Evolutionary conservation across 1,140 invertebrate genomes (phyloP).

Genomic region (Mizuhopecten yessoensis): DNA sequence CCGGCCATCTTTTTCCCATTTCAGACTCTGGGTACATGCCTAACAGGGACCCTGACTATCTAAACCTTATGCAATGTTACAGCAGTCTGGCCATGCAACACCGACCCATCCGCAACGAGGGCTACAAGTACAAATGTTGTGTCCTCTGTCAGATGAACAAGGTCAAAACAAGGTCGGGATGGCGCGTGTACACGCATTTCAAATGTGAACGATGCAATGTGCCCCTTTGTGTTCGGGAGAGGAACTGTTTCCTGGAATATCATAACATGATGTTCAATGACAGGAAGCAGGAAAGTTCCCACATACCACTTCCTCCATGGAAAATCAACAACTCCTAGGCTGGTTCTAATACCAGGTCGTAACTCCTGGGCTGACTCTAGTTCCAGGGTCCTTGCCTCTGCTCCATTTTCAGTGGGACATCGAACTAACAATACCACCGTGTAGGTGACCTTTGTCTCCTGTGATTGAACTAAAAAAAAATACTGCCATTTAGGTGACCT

Average conservation of each 20-base stretch:
- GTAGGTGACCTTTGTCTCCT: too few relatives aligned
- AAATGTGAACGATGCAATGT: conserved; percentile 61
- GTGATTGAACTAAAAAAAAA: too few relatives aligned
- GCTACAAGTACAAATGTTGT: conserved; percentile 59
- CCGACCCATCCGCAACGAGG: conserved; percentile 53
- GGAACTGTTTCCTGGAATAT: conserved; percentile 53
- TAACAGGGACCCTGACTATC: conserved; percentile 11
- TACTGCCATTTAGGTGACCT: too few relatives aligned
- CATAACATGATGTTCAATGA: conserved; percentile 41
- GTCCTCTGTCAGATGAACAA: conserved; percentile 59
- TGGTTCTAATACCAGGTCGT: not conserved
- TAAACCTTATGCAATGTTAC: conserved; percentile 16
- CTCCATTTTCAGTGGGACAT: too few relatives aligned
- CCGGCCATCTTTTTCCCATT: conserved; percentile 22
- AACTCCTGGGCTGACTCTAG: too few relatives aligned
- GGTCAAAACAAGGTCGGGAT: conserved; percentile 59
- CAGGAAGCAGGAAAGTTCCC: not conserved
- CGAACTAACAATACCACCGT: too few relatives aligned
- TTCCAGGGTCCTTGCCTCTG: too few relatives aligned
- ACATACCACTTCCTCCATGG: not conserved
- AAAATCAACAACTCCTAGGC: not conserved
- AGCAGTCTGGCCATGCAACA: conserved; percentile 42
- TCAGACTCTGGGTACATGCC: conserved; percentile 9
- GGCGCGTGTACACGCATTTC: conserved; percentile 61
- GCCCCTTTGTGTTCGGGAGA: conserved; percentile 53